Percentiles rank a stretch among this genome's conserved stretches.
Conservation (phyloP, 2,113 vertebrate species). For the human region DNA sequence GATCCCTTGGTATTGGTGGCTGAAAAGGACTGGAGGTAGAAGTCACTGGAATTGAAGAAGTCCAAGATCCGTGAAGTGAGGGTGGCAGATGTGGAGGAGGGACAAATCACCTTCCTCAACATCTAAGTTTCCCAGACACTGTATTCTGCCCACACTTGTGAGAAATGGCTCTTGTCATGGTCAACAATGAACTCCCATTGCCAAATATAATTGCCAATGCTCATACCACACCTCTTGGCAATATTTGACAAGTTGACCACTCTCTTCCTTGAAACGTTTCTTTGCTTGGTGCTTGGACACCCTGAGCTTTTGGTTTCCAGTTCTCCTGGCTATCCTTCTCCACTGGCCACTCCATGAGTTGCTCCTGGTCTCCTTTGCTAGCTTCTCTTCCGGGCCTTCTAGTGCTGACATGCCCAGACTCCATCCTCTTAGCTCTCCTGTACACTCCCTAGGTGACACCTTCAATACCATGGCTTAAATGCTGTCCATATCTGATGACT, state of each 20-base stretch:
- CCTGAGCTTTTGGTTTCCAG: neutral
- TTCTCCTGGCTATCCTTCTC: neutral
- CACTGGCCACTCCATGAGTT: neutral
- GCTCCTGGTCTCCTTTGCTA: neutral
- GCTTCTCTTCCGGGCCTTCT: neutral
- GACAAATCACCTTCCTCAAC: neutral
- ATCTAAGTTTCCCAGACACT: neutral
- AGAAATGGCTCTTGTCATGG: neutral
- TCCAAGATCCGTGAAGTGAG: neutral
- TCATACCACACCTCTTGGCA: neutral
- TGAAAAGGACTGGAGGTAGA: neutral
- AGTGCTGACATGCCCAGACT: neutral
- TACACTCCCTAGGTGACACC: no score
- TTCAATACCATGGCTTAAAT: neutral
- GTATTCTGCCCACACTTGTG: neutral
- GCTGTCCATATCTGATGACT: neutral
- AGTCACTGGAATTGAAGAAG: neutral
- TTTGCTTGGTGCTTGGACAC: neutral
- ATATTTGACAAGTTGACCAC: neutral
- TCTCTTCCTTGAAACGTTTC: neutral
- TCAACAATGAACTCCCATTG: neutral
- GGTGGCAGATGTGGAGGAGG: no score
- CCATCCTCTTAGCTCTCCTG: neutral
- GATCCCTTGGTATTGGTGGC: rapidly evolving
- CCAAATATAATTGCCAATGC: no score